Base-by-base conservation (phyloP, 2,888 invertebrate genomes). In the Perizoma affinitatum region DNA sequence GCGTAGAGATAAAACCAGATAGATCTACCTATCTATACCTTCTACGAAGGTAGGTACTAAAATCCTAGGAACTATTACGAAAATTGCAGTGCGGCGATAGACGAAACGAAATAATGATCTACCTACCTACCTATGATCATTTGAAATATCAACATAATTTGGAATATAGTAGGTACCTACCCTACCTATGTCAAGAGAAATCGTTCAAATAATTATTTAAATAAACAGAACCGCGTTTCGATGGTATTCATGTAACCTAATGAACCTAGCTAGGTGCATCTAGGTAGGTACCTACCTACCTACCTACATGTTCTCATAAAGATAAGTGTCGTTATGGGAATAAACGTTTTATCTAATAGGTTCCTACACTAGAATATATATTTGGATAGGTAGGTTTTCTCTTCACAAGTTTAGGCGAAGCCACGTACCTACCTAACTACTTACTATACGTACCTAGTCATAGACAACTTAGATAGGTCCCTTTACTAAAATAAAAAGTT, bases 121-220 rank as follows among this genome's bases (percentile, higher is more conserved):
- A 22, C 22, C 22, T 22, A 22, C 22, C 22, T 22, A 22, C 1
- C 1, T 22, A 22, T 22, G 22, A 22, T 38, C 47, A 41, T 46
- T 34, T 40, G 40, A 40, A 40, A 47, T 36, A 36, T 36, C 48
- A 42, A 45, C 38, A n/a, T n/a, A n/a, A n/a, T n/a, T n/a, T n/a
- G n/a, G n/a, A n/a, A n/a, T n/a, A n/a, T n/a, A n/a, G n/a, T n/a
- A n/a, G n/a, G n/a, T n/a, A n/a, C n/a, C n/a, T n/a, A n/a, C n/a
- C n/a, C n/a, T n/a, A n/a, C n/a, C n/a, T n/a, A n/a, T n/a, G n/a
- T 50, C 56, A 54, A 46, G 8, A 3, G 44, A 45, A 45, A 50
- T 11, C 41, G 40, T 22, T 3, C 22, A 22, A 22, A 4, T 35
- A 22, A 22, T 22, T 22, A 22, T 36, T 6, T 43, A 52, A 43